Evolutionary conservation across 2,888 invertebrate species (phyloP), one percentile per base, ranked within the genome.

Genomic region (Leucozona laternaria): DNA sequence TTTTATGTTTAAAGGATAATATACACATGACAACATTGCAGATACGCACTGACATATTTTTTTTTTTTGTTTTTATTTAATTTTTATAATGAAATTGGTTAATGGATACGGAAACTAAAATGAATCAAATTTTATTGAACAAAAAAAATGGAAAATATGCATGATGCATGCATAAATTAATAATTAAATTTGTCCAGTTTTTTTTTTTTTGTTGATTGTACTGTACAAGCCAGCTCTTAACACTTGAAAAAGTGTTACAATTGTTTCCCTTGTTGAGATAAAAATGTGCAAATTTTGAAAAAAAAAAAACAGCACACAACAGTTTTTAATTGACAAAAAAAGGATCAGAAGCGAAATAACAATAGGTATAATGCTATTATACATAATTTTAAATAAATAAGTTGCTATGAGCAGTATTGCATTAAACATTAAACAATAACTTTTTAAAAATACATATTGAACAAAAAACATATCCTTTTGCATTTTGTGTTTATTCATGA

Each of bases 161-260:
- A 57, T 77, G 85, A 77, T 77, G 85, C 76, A 57, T 77, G 85
- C 48, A 81, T 81, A 77, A 72, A 85, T 81, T 85, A 81, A 81
- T 78, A 78, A 81, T 85, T 81, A 81, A 80, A 78, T 77, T 81
- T 85, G 68, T 70, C 48, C 72, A 62, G 28, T 70, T 53, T 17
- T 79, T 60, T 48, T 71, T 28, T 11, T 11, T 60, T 78, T 70
- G 60, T 72, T 25, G 40, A 7, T 43, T 57, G 40, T 34, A 40
- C 53, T 66, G 60, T 62, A 17, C 68, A 58, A 64, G 45, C 62
- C 60, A 40, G 20, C 73, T 55, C 55, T 79, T 70, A 48, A 55
- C 60, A 75, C 40, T 34, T 45, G 37, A 58, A 64, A 37, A 68
- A 37, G 15, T 37, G 25, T 20, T 34, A 48, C 15, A 66, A 2